Conservation (phyloP, 2,888 invertebrate species). For the Zaprionus lineosus region DNA sequence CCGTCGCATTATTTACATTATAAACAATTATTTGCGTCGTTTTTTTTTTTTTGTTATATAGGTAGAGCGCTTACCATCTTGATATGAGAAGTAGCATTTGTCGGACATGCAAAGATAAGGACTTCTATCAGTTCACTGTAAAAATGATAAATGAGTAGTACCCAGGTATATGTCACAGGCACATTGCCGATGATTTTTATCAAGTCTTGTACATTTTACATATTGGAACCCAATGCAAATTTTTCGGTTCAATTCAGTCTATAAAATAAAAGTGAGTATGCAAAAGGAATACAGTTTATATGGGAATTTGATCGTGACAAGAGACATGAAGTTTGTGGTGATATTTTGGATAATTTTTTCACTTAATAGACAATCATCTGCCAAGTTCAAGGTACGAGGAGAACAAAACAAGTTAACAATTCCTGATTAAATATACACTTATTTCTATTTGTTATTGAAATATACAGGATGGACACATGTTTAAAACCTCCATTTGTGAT, state of each 20-base stretch:
- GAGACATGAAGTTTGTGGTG: conserved; percentile 32
- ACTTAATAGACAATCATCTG: conserved; percentile 19
- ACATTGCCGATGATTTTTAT: conserved; percentile 34
- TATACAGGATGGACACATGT: conserved; percentile 42
- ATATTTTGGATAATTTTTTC: conserved; percentile 27
- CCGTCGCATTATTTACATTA: too few relatives aligned
- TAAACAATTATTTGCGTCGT: too few relatives aligned
- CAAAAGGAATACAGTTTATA: conserved; percentile 37
- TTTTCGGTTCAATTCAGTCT: conserved; percentile 19
- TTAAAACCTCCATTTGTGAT: conserved; percentile 53
- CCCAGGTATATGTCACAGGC: conserved; percentile 13
- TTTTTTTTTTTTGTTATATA: background rate
- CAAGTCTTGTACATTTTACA: conserved; percentile 48
- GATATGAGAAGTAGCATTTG: conserved; percentile 16
- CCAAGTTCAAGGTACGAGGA: conserved; percentile 44
- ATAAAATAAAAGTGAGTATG: conserved; percentile 39
- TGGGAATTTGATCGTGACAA: conserved; percentile 15
- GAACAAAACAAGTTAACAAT: too few relatives aligned
- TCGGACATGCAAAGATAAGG: conserved; percentile 8
- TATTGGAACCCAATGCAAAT: conserved; percentile 47
- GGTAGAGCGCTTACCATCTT: conserved; percentile 9
- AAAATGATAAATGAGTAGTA: conserved; percentile 24
- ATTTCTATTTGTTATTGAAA: too few relatives aligned
- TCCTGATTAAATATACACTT: too few relatives aligned
- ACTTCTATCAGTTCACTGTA: conserved; percentile 38